Conservation (phyloP, 2,888 invertebrate genomes). For the Lithophane ornitopus region DNA sequence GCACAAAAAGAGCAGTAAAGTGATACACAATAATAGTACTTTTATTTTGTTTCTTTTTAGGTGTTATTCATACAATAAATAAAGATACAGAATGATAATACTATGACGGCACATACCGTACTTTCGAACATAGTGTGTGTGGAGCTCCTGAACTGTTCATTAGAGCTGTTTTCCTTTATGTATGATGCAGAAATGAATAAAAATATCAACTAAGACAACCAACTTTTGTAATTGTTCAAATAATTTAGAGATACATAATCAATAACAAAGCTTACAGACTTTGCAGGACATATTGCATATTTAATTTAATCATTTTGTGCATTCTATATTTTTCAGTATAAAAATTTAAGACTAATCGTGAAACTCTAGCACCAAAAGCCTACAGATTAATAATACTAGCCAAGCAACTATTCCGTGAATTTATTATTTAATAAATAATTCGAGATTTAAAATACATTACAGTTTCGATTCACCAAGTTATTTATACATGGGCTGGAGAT, state of each 20-base stretch:
- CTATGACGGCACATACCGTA: not conserved
- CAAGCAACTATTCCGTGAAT: slow-evolving; percentile 74
- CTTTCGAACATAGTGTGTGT: not conserved
- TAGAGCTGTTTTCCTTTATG: not conserved
- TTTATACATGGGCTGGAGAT: slow-evolving; percentile 3
- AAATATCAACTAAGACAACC: slow-evolving; percentile 9
- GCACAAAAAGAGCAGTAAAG: too few species aligned
- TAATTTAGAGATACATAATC: slow-evolving; percentile 24
- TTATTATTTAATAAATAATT: slow-evolving; percentile 58
- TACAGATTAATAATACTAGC: slow-evolving; percentile 77
- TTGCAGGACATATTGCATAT: slow-evolving; percentile 45
- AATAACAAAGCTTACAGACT: slow-evolving; percentile 25
- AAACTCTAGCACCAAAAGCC: slow-evolving; percentile 86
- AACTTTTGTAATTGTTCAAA: slow-evolving; percentile 20
- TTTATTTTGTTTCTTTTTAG: not conserved
- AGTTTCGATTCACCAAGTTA: slow-evolving; percentile 34
- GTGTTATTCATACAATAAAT: not conserved
- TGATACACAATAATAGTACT: too few species aligned
- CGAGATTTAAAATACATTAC: slow-evolving; percentile 45
- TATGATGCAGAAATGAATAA: slow-evolving; percentile 3
- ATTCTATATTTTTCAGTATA: slow-evolving; percentile 74
- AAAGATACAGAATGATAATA: too few species aligned
- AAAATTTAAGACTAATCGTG: slow-evolving; percentile 79
- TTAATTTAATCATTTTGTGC: slow-evolving; percentile 72
- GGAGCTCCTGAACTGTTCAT: not conserved